Evolutionary conservation across 2,797 vertebrate genomes (phyloP).

Genomic region (Gadopsis marmoratus): DNA sequence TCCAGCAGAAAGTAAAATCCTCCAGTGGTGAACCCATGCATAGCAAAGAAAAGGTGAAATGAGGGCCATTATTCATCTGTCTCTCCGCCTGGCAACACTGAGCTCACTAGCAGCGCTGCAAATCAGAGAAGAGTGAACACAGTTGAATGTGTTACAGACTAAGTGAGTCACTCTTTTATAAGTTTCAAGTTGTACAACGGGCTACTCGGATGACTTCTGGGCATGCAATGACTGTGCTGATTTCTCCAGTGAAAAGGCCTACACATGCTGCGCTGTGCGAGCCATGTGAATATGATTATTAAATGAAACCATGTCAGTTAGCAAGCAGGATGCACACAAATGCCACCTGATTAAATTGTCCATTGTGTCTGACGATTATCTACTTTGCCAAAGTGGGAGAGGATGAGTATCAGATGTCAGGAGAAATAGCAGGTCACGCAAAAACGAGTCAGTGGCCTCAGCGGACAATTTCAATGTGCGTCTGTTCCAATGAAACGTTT

Average conservation of each 20-base stretch:
- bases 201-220: conserved; percentile 29
- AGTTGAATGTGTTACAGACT: conserved; percentile 44
- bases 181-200: conserved; percentile 32
- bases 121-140: conserved; percentile 51
- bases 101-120: conserved; percentile 52
- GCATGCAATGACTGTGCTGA: conserved; percentile 9
- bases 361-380: conserved; percentile 66
- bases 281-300: conserved; percentile 46
- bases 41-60: conserved; percentile 52
- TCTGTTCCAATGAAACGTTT: conserved; percentile 14
- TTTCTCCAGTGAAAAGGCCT: conserved; percentile 17
- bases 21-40: conserved; percentile 35
- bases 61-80: conserved; percentile 33
- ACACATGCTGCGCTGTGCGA: conserved; percentile 17
- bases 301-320: conserved; percentile 37
- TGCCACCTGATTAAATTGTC: conserved; percentile 47
- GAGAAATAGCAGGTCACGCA: conserved; percentile 50
- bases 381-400: conserved; percentile 65
- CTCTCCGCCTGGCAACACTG: conserved; percentile 59
- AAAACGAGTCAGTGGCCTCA: conserved; percentile 21
- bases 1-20: conserved; percentile 24
- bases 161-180: conserved; percentile 55
- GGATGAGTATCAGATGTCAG: conserved; percentile 63
- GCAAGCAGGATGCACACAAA: conserved; percentile 8
- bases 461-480: conserved; percentile 18